Conservation (phyloP, 1,140 invertebrate genomes). For the Drosophila pseudoobscura region DNA sequence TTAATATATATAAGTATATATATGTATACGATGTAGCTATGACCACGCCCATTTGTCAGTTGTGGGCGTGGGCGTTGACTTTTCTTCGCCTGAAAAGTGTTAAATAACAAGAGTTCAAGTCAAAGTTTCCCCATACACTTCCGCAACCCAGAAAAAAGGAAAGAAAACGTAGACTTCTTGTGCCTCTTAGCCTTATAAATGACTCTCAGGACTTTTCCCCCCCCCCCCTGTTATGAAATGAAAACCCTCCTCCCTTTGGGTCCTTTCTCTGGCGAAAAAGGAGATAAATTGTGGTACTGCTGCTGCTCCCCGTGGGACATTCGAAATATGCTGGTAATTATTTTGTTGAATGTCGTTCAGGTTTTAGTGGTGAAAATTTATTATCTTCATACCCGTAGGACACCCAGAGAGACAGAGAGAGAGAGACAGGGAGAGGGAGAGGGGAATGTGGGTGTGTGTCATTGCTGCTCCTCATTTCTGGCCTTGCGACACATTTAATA, state of each 20-base stretch:
- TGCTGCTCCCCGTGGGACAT: constrained; percentile 48
- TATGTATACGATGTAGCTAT: constrained; percentile 3
- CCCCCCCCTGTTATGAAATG: constrained; percentile 61
- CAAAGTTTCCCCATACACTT: constrained; percentile 15
- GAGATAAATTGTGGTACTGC: constrained; percentile 55
- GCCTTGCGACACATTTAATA: constrained; percentile 41
- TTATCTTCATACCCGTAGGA: constrained; percentile 37
- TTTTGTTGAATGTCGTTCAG: constrained; percentile 75
- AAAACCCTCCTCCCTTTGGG: constrained; percentile 6
- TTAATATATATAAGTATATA: constrained; percentile 18
- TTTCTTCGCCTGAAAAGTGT: constrained; percentile 35
- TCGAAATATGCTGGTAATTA: constrained; percentile 80
- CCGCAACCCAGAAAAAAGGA: neutral
- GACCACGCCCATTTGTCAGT: constrained; percentile 41
- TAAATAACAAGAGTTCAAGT: constrained; percentile 63
- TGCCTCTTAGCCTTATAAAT: constrained; percentile 56
- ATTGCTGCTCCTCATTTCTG: constrained; percentile 5
- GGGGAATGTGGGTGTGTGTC: constrained; percentile 60
- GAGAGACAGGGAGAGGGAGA: constrained; percentile 18
- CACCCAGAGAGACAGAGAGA: constrained; percentile 8
- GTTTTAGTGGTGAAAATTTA: constrained; percentile 70
- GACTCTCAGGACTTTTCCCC: constrained; percentile 41
- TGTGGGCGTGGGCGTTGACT: constrained; percentile 21
- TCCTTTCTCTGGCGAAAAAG: constrained; percentile 6
- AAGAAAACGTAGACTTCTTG: constrained; percentile 19